Evolutionary conservation across 2,888 invertebrate genomes (phyloP).

Genomic region (Conops quadrifasciatus): DNA sequence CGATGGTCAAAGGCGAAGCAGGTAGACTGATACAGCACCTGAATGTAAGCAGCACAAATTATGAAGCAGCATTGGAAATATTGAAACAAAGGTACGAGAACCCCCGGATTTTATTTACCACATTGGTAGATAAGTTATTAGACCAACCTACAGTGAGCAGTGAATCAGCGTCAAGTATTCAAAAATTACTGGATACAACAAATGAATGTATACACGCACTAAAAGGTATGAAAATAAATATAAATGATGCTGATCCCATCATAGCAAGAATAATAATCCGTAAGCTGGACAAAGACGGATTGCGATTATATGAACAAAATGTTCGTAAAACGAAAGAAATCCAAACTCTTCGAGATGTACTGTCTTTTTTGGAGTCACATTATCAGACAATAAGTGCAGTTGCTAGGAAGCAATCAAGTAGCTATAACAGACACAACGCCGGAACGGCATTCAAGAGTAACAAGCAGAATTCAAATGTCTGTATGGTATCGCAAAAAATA

Average conservation of each 20-base stretch:
- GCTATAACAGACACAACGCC: background rate
- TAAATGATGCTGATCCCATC: background rate
- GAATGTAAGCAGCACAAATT: constrained; percentile 13
- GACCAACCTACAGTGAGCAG: constrained; percentile 11
- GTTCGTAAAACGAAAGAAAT: constrained; percentile 1
- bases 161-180: constrained; percentile 2
- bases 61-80: constrained; percentile 15
- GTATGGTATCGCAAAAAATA: background rate
- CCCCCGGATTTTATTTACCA: constrained; percentile 2
- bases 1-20: constrained; percentile 15
- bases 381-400: background rate
- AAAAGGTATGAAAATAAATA: background rate
- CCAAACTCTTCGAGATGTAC: constrained; percentile 6
- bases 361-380: background rate
- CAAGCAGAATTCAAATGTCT: constrained; percentile 2
- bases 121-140: constrained; percentile 14
- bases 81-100: constrained; percentile 14
- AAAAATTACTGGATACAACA: constrained; percentile 10
- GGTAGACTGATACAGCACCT: constrained; percentile 9
- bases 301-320: too few species aligned
- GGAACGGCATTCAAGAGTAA: background rate
- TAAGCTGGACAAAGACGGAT: background rate
- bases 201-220: constrained; percentile 14
- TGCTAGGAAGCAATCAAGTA: background rate
- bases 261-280: background rate